Evolutionary conservation across 1,140 invertebrate species (phyloP).

Genomic region (Macrobrachium rosenbergii): DNA sequence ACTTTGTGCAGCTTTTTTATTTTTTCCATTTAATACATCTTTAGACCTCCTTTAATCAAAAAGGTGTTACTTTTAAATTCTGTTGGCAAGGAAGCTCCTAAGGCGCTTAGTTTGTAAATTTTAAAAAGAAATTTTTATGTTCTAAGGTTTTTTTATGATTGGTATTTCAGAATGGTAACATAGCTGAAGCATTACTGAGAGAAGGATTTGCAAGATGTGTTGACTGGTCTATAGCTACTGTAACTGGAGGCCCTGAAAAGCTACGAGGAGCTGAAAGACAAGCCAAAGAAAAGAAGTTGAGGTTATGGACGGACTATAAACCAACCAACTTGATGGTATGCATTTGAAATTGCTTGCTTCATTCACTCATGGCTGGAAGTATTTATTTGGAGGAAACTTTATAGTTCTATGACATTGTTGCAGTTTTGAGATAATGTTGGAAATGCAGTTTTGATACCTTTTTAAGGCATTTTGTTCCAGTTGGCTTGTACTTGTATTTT

Average conservation of each 20-base stretch:
- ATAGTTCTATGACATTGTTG: too few relatives aligned
- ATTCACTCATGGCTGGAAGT: constrained; percentile 25
- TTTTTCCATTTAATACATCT: too few relatives aligned
- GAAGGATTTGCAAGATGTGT: constrained; percentile 96
- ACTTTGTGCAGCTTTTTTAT: too few relatives aligned
- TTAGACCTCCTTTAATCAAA: too few relatives aligned
- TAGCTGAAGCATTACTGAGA: constrained; percentile 90
- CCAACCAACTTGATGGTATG: constrained; percentile 64
- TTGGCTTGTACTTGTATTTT: neutral
- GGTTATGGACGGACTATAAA: constrained; percentile 90
- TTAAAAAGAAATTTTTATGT: too few relatives aligned
- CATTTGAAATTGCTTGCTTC: too few relatives aligned
- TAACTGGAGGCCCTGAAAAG: constrained; percentile 85
- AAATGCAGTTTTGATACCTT: neutral
- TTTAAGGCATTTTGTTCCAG: neutral
- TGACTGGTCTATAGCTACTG: constrained; percentile 96
- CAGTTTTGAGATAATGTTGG: too few relatives aligned
- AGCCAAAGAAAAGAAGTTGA: constrained; percentile 89
- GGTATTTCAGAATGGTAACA: constrained; percentile 83
- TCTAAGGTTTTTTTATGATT: neutral
- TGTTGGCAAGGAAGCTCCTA: neutral
- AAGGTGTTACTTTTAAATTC: neutral
- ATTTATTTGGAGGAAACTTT: neutral
- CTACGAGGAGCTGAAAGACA: constrained; percentile 85
- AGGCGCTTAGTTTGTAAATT: constrained; percentile 28